A percentile compares a stretch with the other conserved stretches of the same genome.
These are phyloP conservation scores for Daktulosphaira vitifoliae DNA, from an alignment of 1,140 invertebrate species.

Conservation along the genomic window DNA sequence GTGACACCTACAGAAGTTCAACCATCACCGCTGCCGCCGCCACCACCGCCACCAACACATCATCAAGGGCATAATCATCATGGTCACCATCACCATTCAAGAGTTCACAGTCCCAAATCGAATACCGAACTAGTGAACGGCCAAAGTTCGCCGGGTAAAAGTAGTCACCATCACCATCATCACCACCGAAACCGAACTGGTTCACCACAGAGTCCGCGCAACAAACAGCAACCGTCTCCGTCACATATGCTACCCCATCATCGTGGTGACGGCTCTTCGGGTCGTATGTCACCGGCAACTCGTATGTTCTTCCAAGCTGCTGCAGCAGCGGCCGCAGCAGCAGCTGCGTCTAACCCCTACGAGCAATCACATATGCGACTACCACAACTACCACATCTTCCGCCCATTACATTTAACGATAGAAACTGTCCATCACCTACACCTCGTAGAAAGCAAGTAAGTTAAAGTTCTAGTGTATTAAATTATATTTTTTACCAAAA, in stretches of 20 bases:
- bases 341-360: conserved; percentile 2
- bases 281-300: conserved; percentile 47
- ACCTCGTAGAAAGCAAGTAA: conserved; percentile 57
- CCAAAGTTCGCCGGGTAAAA: conserved; percentile 15
- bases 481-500: too few species aligned
- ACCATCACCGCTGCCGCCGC: conserved; percentile 30
- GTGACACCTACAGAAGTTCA: conserved; percentile 19
- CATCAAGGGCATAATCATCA: conserved; percentile 5
- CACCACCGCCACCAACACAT: conserved; percentile 56
- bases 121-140: conserved; percentile 6
- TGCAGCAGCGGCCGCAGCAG: not conserved
- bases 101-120: conserved; percentile 3
- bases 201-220: conserved; percentile 50
- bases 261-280: conserved; percentile 40
- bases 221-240: conserved; percentile 38
- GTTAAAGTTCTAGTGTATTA: too few species aligned
- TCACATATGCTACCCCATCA: conserved; percentile 34
- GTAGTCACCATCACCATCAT: conserved; percentile 26
- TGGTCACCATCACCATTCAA: conserved; percentile 3
- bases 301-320: conserved; percentile 45
- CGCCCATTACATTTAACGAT: conserved; percentile 34
- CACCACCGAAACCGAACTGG: conserved; percentile 43
- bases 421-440: conserved; percentile 57
- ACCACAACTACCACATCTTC: conserved; percentile 34
- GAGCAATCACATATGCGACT: conserved; percentile 17